Evolutionary conservation across 2,888 invertebrate genomes (phyloP), one percentile per base, ranked within the genome.

Genomic region (Campaea margaritaria): DNA sequence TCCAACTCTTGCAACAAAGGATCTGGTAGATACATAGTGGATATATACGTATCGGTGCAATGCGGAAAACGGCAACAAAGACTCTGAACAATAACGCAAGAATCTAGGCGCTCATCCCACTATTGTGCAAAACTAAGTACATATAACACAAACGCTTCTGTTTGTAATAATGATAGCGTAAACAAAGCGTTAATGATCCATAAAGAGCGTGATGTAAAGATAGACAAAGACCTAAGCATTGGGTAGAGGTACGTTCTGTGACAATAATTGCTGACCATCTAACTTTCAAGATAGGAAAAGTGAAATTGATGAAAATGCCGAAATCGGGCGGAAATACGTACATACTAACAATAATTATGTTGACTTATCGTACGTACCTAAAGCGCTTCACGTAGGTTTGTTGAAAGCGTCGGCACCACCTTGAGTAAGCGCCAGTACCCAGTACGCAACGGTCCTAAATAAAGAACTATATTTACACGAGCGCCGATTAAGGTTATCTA

Each of bases 141-240:
- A 14, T 55, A 47, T 48, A 27, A 52, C 13, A 51, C 15, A 28
- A 44, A 36, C 16, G 49, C 15, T 36, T 12, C 15, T 34, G 12
- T 27, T 45, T 43, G 14, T 12, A 12, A 36, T 43, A 51, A 54
- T 48, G 51, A 44, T 52, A 70, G 58, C 52, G 64, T 67, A 68
- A 71, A 72, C 68, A 67, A 61, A 61, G 65, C 61, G 67, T 64
- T 62, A 67, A 60, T 52, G 55, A 64, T 67, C 64, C 65, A 69
- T 69, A 65, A 68, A 47, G 10, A 58, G 58, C 58, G 15, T 67
- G 63, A 34, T 53, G 48, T 42, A 48, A 55, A 66, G 55, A 31
- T 55, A 51, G 47, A 49, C 46, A 36, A 45, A 36, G 45, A 54
- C 21, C 21, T n/a, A n/a, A 21, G 21, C 21, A 5, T 21, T 21